A percentile compares a stretch with the other conserved stretches of the same genome.
Evolutionary conservation across 2,797 vertebrate genomes (phyloP).

Genomic region (Margarornis squamiger): DNA sequence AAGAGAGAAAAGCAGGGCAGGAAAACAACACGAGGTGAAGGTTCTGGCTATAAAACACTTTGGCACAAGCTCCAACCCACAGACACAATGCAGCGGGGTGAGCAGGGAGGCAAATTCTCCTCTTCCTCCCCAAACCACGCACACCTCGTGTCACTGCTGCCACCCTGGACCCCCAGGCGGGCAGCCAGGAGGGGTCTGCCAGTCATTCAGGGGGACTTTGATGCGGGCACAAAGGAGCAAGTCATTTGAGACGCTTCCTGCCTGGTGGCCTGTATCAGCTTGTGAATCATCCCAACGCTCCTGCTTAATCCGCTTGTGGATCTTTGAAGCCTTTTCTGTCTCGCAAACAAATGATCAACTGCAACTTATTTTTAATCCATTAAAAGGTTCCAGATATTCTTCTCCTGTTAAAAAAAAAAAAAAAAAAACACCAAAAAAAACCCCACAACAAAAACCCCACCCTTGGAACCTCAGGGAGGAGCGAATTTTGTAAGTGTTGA

Average conservation of each 20-base stretch:
- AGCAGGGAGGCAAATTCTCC: background rate
- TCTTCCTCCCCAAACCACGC: background rate
- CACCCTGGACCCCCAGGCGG: background rate
- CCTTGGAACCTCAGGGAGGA: background rate
- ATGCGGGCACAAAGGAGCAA: slow-evolving; percentile 31
- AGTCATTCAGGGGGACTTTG: background rate
- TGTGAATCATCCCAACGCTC: background rate
- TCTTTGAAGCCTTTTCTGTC: slow-evolving; percentile 64
- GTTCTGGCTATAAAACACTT: background rate
- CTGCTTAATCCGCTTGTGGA: slow-evolving; percentile 29
- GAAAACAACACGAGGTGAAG: background rate
- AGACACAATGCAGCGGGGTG: accelerated
- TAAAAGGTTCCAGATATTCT: slow-evolving; percentile 52
- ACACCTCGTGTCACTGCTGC: background rate
- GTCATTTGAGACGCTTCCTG: slow-evolving; percentile 37
- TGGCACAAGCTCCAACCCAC: background rate
- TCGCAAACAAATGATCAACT: slow-evolving; percentile 54
- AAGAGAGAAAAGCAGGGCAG: background rate
- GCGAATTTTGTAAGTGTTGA: background rate
- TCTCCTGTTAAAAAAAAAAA: background rate
- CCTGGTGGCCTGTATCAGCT: slow-evolving; percentile 32
- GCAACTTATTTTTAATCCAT: slow-evolving; percentile 61
- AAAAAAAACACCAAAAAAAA: too few species aligned
- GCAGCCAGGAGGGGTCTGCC: background rate
- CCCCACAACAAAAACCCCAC: background rate